These are phyloP conservation scores for Dryobota labecula DNA, from an alignment of 2,888 invertebrate species.

Conservation along the genomic window DNA sequence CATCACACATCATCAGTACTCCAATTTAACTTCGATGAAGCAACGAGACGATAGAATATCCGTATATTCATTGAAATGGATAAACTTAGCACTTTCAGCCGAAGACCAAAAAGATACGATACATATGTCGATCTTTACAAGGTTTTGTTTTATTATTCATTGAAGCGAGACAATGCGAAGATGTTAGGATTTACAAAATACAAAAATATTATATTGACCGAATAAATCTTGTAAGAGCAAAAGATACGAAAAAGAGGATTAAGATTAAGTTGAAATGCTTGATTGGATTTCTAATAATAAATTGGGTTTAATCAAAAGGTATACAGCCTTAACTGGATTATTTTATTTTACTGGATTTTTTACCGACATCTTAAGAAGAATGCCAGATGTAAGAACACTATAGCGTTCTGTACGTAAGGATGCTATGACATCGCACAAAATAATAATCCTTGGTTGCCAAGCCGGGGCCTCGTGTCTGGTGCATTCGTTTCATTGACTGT, in stretches of 20 bases:
- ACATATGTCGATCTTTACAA: slow-evolving; percentile 12
- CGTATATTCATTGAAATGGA: slow-evolving; percentile 8
- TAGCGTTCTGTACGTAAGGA: background rate
- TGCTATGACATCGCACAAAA: background rate
- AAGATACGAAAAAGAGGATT: background rate
- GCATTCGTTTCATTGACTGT: background rate
- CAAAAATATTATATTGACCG: background rate
- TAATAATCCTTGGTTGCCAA: background rate
- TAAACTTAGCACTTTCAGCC: background rate
- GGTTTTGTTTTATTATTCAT: slow-evolving; percentile 19
- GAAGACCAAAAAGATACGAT: background rate
- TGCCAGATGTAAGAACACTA: too few relatives aligned
- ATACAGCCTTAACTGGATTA: background rate
- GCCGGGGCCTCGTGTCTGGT: background rate
- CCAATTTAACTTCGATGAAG: background rate
- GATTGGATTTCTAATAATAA: slow-evolving; percentile 20
- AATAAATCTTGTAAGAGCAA: slow-evolving; percentile 1
- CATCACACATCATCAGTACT: background rate
- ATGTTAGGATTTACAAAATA: slow-evolving; percentile 12
- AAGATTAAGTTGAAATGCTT: background rate
- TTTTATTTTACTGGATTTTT: background rate
- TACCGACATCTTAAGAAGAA: background rate
- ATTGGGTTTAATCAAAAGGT: slow-evolving; percentile 12
- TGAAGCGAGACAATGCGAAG: background rate
- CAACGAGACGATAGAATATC: background rate